These are phyloP conservation scores for Trissolcus japonicus DNA, from an alignment of 2,888 invertebrate genomes.

Conservation along the genomic window DNA sequence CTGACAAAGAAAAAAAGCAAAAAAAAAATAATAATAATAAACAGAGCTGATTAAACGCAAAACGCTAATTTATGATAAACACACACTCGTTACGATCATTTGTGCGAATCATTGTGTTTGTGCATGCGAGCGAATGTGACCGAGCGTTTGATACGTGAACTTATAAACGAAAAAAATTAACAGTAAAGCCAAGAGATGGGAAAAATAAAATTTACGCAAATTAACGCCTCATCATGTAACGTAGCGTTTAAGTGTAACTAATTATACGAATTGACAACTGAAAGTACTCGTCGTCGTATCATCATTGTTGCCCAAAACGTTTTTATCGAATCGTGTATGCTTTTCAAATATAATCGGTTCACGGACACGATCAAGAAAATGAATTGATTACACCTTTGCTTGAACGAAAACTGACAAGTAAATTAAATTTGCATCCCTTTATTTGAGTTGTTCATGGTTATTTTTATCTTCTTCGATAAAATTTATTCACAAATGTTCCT, in stretches of 20 bases:
- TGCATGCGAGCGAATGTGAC: constrained; percentile 44
- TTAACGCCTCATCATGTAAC: constrained; percentile 55
- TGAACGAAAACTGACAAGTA: no score
- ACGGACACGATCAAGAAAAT: no score
- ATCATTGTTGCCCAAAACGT: constrained; percentile 23
- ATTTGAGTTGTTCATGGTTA: no score
- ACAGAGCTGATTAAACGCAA: constrained; percentile 11
- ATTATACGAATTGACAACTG: constrained; percentile 55
- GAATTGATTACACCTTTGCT: constrained; percentile 3
- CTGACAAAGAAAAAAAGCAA: constrained; percentile 48
- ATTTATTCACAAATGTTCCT: constrained; percentile 33
- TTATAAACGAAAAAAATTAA: constrained; percentile 8
- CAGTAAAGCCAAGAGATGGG: constrained; percentile 32
- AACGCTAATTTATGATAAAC: constrained; percentile 43
- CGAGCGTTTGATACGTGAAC: constrained; percentile 38
- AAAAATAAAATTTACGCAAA: constrained; percentile 40
- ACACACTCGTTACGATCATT: constrained; percentile 42
- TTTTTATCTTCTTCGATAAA: neutral
- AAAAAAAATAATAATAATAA: constrained; percentile 10
- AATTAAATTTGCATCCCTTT: no score
- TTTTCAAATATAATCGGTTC: neutral
- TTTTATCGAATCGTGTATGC: constrained; percentile 11
- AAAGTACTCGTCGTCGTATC: constrained; percentile 55
- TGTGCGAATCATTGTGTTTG: constrained; percentile 41
- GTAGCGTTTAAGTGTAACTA: constrained; percentile 56